A percentile compares a stretch with the other conserved stretches of the same genome.
Evolutionary conservation across 1,140 invertebrate species (phyloP).

Genomic region (Stenopsyche tienmushanensis): DNA sequence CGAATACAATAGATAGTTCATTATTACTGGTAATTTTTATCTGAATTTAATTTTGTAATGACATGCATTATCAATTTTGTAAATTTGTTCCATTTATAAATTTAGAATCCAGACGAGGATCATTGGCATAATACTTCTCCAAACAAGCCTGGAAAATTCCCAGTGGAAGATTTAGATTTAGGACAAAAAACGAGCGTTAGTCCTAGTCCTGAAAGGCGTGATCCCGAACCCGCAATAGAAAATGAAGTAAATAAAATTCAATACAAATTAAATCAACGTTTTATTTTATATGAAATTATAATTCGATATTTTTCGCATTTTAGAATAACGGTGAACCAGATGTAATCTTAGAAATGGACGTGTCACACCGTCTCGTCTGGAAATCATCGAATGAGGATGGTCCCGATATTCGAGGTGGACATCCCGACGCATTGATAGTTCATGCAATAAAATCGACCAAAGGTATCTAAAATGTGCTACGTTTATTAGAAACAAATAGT

Average conservation of each 20-base stretch:
- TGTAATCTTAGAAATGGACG: slow-evolving; percentile 69
- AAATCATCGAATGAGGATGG: slow-evolving; percentile 78
- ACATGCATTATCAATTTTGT: not conserved
- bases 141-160: slow-evolving; percentile 52
- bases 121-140: slow-evolving; percentile 18
- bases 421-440: slow-evolving; percentile 88
- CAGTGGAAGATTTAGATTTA: slow-evolving; percentile 52
- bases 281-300: no score
- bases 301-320: not conserved
- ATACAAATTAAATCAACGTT: not conserved
- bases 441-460: slow-evolving; percentile 91
- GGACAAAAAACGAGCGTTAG: slow-evolving; percentile 46
- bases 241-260: slow-evolving; percentile 31
- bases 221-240: slow-evolving; percentile 27
- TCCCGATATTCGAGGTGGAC: slow-evolving; percentile 85
- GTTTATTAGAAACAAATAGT: no score
- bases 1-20: slow-evolving; percentile 20
- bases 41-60: no score
- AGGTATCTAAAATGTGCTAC: no score
- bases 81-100: not conserved
- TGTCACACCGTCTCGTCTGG: slow-evolving; percentile 76
- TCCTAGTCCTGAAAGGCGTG: slow-evolving; percentile 47
- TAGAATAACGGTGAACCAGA: slow-evolving; percentile 51
- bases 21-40: slow-evolving; percentile 26
- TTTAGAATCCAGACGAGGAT: slow-evolving; percentile 34